These are phyloP conservation scores for Drosophila subpulchrella DNA, from an alignment of 1,140 invertebrate genomes.

Conservation along the genomic window DNA sequence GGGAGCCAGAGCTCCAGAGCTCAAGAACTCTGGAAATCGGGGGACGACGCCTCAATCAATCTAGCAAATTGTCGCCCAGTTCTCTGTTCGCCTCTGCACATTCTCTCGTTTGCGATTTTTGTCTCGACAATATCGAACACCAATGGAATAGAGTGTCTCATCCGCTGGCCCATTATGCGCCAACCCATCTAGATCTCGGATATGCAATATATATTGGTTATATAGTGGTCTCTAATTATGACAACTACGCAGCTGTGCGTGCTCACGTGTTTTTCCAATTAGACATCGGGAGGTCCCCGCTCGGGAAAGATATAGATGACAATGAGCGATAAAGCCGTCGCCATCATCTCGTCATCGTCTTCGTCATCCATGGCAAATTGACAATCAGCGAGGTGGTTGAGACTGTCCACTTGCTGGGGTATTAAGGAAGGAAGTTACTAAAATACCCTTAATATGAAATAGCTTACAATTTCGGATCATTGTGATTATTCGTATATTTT, in stretches of 20 bases:
- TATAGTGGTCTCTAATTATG: slow-evolving; percentile 70
- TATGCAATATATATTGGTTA: slow-evolving; percentile 4
- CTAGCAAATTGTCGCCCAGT: slow-evolving; percentile 80
- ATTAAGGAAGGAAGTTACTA: no score
- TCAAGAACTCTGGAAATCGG: background rate
- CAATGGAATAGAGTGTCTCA: slow-evolving; percentile 25
- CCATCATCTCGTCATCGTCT: slow-evolving; percentile 49
- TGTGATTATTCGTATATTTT: no score
- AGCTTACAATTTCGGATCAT: no score
- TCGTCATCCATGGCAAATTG: slow-evolving; percentile 61
- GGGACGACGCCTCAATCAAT: slow-evolving; percentile 74
- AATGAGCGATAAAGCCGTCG: slow-evolving; percentile 80
- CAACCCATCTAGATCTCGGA: slow-evolving; percentile 37
- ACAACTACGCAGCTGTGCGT: slow-evolving; percentile 80
- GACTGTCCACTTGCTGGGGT: slow-evolving; percentile 25
- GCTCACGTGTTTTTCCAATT: slow-evolving; percentile 83
- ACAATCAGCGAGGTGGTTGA: slow-evolving; percentile 54
- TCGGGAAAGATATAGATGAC: slow-evolving; percentile 54
- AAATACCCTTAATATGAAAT: no score
- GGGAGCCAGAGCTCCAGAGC: background rate
- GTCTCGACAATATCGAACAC: slow-evolving; percentile 39
- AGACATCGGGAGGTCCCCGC: slow-evolving; percentile 34
- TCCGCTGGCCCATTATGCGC: slow-evolving; percentile 4
- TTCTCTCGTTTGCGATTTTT: slow-evolving; percentile 22
- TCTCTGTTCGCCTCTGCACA: slow-evolving; percentile 16